phyloP scores from a whole-genome alignment of 2,797 vertebrate species.

The Lophura swinhoii region DNA sequence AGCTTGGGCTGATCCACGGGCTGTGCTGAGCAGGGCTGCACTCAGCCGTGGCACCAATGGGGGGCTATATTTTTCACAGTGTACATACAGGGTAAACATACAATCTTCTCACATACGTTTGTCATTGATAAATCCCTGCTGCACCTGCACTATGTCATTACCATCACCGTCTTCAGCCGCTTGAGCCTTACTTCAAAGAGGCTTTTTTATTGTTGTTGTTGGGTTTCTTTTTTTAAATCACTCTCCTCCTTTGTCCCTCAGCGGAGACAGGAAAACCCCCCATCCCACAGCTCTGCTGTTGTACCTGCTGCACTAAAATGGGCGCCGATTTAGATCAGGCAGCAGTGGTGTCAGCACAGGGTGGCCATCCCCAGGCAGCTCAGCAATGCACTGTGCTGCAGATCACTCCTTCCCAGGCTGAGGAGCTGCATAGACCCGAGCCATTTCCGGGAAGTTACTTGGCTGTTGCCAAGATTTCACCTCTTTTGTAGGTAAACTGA shows the following conservation, averaged over 20 bases:
- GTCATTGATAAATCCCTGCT: slow-evolving; percentile 56
- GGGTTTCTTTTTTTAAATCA: background rate
- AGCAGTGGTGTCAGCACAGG: background rate
- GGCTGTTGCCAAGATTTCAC: slow-evolving; percentile 37
- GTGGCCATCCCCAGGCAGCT: background rate
- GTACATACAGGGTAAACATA: slow-evolving; percentile 54
- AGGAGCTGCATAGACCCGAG: background rate
- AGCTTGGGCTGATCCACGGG: background rate
- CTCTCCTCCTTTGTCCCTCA: slow-evolving; percentile 13
- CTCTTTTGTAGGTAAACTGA: slow-evolving; percentile 30
- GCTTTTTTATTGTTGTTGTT: background rate
- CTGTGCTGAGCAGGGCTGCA: slow-evolving; percentile 14
- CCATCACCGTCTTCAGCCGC: slow-evolving; percentile 30
- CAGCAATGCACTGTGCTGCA: background rate
- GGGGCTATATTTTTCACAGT: slow-evolving; percentile 66
- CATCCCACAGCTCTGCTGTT: background rate
- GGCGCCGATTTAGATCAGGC: background rate
- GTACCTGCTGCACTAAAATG: background rate
- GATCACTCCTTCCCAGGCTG: background rate
- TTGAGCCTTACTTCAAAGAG: slow-evolving; percentile 1
- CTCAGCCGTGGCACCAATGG: slow-evolving; percentile 24
- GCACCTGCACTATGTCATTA: slow-evolving; percentile 44
- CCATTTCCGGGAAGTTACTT: background rate
- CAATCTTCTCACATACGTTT: slow-evolving; percentile 44
- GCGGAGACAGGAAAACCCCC: background rate